phyloP scores from a whole-genome alignment of 2,797 vertebrate species.

The Enteromius mattozi region DNA sequence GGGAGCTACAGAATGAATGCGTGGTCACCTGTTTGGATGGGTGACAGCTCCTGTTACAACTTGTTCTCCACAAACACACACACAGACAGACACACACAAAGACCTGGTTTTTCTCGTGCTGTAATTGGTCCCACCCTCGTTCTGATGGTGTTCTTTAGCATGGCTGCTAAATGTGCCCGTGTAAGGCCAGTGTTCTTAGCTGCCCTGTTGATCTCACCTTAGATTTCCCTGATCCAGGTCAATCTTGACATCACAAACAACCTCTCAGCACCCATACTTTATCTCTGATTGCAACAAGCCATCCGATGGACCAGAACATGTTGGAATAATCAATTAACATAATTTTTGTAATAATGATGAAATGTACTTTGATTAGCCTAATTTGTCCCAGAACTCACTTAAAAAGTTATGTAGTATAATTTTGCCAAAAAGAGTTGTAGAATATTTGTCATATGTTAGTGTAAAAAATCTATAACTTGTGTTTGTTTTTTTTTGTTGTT shows the following conservation, averaged over 20 bases:
- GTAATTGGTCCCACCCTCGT: neutral
- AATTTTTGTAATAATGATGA: neutral
- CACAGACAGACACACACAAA: neutral
- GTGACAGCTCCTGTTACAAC: constrained; percentile 51
- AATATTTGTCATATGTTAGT: too few relatives aligned
- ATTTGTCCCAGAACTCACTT: too few relatives aligned
- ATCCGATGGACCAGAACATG: neutral
- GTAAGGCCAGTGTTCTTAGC: neutral
- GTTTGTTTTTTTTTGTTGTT: too few relatives aligned
- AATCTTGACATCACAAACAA: neutral
- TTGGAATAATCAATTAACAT: neutral
- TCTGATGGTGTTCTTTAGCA: neutral
- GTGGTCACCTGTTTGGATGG: constrained; percentile 47
- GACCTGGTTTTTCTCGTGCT: neutral
- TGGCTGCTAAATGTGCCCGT: neutral
- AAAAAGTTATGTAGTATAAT: too few relatives aligned
- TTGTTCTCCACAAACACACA: constrained; percentile 26
- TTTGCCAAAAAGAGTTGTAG: too few relatives aligned
- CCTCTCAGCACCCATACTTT: neutral
- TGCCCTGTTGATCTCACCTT: neutral
- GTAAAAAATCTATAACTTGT: too few relatives aligned
- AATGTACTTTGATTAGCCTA: neutral
- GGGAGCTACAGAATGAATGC: constrained; percentile 30
- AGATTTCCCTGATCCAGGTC: neutral
- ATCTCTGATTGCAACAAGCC: neutral